Evolutionary conservation across 2,113 vertebrate genomes (phyloP), one percentile per base, ranked within the genome.

Genomic region (Chionodraco myersi): DNA sequence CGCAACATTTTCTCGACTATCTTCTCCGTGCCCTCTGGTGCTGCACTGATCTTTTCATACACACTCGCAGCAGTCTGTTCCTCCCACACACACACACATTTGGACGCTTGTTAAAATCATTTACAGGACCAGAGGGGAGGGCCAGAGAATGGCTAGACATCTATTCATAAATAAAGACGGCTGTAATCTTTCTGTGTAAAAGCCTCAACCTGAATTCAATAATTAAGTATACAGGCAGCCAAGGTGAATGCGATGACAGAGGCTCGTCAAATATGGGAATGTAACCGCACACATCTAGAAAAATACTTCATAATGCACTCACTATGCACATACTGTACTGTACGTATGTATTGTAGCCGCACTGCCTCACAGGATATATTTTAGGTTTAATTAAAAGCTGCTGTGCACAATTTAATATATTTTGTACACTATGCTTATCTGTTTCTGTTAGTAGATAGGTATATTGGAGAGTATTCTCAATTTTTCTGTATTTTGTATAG

Each of bases 161-260:
- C 82, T 60, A 60, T 75, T 80, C 9, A 72, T 66, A 67, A 68
- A 77, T 88, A 79, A 76, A 87, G 61, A 60, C 2, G 9, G 52
- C 26, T 44, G 15, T 47, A 69, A 74, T 82, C 6, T 67, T 18
- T 70, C 49, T 10, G 47, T 68, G 36, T 41, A 21, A 59, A 80
- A 9, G 16, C 57, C 47, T 74, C 30, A 26, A 60, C 58, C 53
- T 80, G 30, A 64, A n/a, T 2, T 6, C 11, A 71, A 54, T 76
- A 49, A 83, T 85, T 59, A 81, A 53, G 21, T 44, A 21, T 41
- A 21, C 60, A 8, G 48, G 44, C 26, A 61, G 83, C n/a, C 64
- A 71, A 79, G 67, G 80, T 82, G 57, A 65, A 11, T 12, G 0
- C 3, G 59, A 83, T 82, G 59, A 70, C 70, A 49, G 26, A 10